Evolutionary conservation across 2,113 vertebrate genomes (phyloP), one percentile per base, ranked within the genome.

Genomic region (Spea multiplicata): DNA sequence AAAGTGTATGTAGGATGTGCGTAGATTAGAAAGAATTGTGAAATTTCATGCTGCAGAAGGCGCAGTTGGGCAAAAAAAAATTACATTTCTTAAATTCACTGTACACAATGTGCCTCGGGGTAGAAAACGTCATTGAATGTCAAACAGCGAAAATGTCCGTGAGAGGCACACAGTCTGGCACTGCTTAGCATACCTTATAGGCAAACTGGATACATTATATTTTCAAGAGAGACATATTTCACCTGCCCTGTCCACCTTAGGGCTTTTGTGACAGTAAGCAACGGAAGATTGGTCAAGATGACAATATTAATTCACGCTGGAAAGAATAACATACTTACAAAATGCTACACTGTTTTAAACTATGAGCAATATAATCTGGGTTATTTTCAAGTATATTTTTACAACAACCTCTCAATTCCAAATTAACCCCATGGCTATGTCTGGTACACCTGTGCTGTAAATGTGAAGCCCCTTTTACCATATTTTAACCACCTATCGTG

Each of bases 51-150:
- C 71, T 17, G 71, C 71, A 68, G 64, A 74, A 68, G 71, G 64
- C 44, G 65, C 50, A 46, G 71, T 44, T 61, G 7, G 44, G 55
- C 45, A 66, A 44, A 44, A 61, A 74, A 73, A 73, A 48, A 44
- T 73, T 16, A 30, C 44, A 73, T 55, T 79, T 74, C 46, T 68
- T 74, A 67, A 74, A 80, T 61, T 80, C 71, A 68, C 78, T 80
- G 78, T 80, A 80, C 71, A 74, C 71, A 80, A 62, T 68, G 46
- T 80, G 71, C 78, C 78, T 49, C 13, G 44, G 62, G 78, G 44
- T 68, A 62, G 49, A 80, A 71, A 73, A 80, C 68, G 78, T 74
- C 71, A 80, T 5, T 73, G 77, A 73, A 80, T 80, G 77, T 80
- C 71, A 80, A 67, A 68, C 65, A 74, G 64, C 64, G 68, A 80